Percentiles rank a stretch among this genome's conserved stretches.
phyloP scores from a whole-genome alignment of 2,113 vertebrate species.

The Cochlearius cochlearius region DNA sequence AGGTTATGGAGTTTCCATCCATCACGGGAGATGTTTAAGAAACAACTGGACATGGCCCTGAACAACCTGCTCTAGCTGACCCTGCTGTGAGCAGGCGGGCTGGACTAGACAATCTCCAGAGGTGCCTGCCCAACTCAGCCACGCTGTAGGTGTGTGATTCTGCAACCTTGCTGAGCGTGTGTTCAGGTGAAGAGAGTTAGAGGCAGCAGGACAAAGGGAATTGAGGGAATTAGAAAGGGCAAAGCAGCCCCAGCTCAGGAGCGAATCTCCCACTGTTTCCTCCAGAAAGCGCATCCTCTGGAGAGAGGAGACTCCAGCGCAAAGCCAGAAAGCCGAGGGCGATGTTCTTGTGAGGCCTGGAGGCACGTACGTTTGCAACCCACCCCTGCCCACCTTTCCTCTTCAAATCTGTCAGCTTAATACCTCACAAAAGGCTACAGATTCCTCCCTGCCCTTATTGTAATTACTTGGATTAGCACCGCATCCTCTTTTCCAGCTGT shows the following conservation, averaged over 20 bases:
- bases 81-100: not conserved
- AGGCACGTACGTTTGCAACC: not conserved
- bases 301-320: not conserved
- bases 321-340: not conserved
- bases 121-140: not conserved
- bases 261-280: not conserved
- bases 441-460: not conserved
- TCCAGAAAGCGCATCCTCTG: not conserved
- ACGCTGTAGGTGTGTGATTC: not conserved
- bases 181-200: not conserved
- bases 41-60: not conserved
- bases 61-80: not conserved
- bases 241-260: not conserved
- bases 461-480: constrained; percentile 26
- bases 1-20: not conserved
- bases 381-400: not conserved
- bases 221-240: not conserved
- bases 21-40: not conserved
- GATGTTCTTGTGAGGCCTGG: not conserved
- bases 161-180: not conserved
- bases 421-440: not conserved
- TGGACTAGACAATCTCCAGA: not conserved
- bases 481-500: constrained; percentile 19
- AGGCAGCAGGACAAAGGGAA: not conserved
- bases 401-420: not conserved